Evolutionary conservation across 2,797 vertebrate species (phyloP), one percentile per base, ranked within the genome.

Genomic region (Allobates femoralis): DNA sequence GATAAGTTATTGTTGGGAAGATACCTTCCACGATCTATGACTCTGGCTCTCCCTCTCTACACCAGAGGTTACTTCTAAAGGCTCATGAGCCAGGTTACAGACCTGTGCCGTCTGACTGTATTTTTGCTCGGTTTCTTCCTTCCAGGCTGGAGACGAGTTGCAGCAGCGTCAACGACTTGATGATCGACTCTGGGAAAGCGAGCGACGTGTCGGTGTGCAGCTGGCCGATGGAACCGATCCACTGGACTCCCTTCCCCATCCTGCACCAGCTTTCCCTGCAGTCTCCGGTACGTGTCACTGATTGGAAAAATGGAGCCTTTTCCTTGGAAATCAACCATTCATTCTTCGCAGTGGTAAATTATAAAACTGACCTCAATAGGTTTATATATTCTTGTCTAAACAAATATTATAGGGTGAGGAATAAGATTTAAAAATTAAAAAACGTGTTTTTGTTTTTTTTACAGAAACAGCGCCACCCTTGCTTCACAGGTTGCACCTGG

Each of bases 201-300:
- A 97, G 97, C 0, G 96, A 97, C 79, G 93, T 97, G 66, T 98
- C 97, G 0, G 95, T 97, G 79, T 97, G 95, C 0, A 97, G 97
- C 81, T 97, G 96, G 97, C 96, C 97, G 0, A 92, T 94, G 71
- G 96, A 97, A 87, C 97, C 97, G 37, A 92, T 94, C 83, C 96
- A 95, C 64, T 97, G 97, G 97, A 95, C 94, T 0, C 97, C 97
- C 0, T 97, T 96, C 80, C 96, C 96, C 0, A 92, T 88, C 37
- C 56, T 88, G 87, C 85, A 66, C 75, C 89, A 87, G 74, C 85
- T 88, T 87, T 89, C 88, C 88, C 92, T 89, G 90, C 74, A 84
- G 93, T 95, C 95, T 94, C 86, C 85, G 77, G 86, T 88, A 55
- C 5, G 77, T 81, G 16, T 18, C 21, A 62, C 0, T 60, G 7